A percentile compares a stretch with the other conserved stretches of the same genome.
These are phyloP conservation scores for Thermophis baileyi DNA, from an alignment of 2,113 vertebrate genomes.

Conservation along the genomic window DNA sequence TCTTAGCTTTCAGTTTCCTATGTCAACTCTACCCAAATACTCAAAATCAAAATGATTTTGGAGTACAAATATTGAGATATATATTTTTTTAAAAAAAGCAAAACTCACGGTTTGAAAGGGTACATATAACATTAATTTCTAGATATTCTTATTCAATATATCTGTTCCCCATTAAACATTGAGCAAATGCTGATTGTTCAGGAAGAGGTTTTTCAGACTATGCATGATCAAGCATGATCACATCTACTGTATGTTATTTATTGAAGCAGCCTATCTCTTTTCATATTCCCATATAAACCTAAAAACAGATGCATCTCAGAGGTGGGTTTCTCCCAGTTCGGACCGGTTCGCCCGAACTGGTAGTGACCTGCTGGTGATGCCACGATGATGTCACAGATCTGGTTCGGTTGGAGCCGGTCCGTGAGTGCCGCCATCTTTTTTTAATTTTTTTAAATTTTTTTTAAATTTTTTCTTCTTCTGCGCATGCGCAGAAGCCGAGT, in stretches of 20 bases:
- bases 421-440: too few relatives aligned
- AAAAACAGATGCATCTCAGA: too few relatives aligned
- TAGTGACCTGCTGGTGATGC: too few relatives aligned
- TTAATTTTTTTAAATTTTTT: too few relatives aligned
- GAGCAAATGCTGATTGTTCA: background rate
- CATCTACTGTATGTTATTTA: background rate
- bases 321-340: too few relatives aligned
- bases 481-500: too few relatives aligned
- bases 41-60: background rate
- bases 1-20: constrained; percentile 18
- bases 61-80: background rate
- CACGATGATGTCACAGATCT: too few relatives aligned
- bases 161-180: background rate
- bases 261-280: background rate
- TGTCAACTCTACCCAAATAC: background rate
- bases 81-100: too few relatives aligned
- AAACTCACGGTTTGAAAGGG: background rate
- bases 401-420: too few relatives aligned
- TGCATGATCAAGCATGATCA: background rate
- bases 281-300: background rate
- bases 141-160: background rate
- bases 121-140: background rate
- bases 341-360: too few relatives aligned
- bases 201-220: background rate
- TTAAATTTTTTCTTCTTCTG: too few relatives aligned